phyloP scores from a whole-genome alignment of 2,113 vertebrate genomes.

The Thymallus thymallus region DNA sequence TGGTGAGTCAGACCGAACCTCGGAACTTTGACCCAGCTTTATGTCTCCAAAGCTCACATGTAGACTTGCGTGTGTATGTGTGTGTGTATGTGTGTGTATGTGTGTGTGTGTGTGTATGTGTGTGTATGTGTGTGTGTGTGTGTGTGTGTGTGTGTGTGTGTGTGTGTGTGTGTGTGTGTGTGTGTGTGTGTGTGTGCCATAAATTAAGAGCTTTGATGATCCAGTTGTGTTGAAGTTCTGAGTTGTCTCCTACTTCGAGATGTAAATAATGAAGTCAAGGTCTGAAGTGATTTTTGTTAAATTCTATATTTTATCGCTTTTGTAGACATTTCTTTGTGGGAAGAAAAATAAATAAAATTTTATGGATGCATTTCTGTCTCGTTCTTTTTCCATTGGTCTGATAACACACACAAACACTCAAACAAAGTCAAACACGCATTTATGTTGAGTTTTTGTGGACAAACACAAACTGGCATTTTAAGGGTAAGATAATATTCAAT shows the following conservation, averaged over 20 bases:
- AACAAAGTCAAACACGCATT: background rate
- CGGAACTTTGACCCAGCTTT: slow-evolving; percentile 53
- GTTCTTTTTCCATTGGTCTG: slow-evolving; percentile 50
- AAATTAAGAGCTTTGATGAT: slow-evolving; percentile 42
- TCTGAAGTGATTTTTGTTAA: slow-evolving; percentile 90
- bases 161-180: slow-evolving; percentile 23
- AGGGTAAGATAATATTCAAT: no score
- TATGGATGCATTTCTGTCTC: slow-evolving; percentile 79
- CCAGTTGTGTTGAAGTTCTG: slow-evolving; percentile 79
- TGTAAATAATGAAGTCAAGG: slow-evolving; percentile 89
- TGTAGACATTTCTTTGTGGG: slow-evolving; percentile 93
- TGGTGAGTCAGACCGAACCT: slow-evolving; percentile 56
- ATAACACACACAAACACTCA: slow-evolving; percentile 57
- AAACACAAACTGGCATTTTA: background rate
- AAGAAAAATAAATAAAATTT: slow-evolving; percentile 86
- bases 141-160: slow-evolving; percentile 22
- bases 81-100: slow-evolving; percentile 14
- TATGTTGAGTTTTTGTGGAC: background rate
- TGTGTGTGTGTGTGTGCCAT: background rate
- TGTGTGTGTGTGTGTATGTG: slow-evolving; percentile 26
- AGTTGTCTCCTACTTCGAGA: slow-evolving; percentile 80
- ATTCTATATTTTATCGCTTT: slow-evolving; percentile 98
- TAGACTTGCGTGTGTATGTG: slow-evolving; percentile 4
- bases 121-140: slow-evolving; percentile 24
- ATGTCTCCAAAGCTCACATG: background rate